phyloP scores from a whole-genome alignment of 2,888 invertebrate genomes.

The Subacronicta megacephala region DNA sequence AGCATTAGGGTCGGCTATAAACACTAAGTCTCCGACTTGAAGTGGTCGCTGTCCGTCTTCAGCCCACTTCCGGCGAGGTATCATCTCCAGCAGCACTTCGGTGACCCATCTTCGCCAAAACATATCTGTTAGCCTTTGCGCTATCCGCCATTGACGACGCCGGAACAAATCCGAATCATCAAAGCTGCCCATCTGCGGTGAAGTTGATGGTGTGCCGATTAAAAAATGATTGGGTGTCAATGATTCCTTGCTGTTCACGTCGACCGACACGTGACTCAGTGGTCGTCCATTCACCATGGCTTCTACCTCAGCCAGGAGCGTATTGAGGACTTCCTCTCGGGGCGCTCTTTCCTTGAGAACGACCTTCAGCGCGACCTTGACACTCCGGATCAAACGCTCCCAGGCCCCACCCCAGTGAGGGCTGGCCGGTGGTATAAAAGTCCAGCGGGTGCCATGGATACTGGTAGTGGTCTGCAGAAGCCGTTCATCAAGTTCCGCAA shows the following conservation, averaged over 20 bases:
- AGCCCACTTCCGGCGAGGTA: slow-evolving; percentile 17
- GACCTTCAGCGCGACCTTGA: slow-evolving; percentile 37
- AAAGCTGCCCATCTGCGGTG: slow-evolving; percentile 11
- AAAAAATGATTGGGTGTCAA: slow-evolving; percentile 59
- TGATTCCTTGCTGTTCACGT: slow-evolving; percentile 11
- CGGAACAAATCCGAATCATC: slow-evolving; percentile 18
- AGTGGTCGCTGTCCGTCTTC: slow-evolving; percentile 6
- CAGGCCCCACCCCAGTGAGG: slow-evolving; percentile 50
- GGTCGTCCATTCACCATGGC: slow-evolving; percentile 36
- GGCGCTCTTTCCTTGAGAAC: slow-evolving; percentile 41
- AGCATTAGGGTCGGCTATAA: slow-evolving; percentile 9
- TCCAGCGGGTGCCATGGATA: slow-evolving; percentile 19
- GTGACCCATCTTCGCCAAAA: slow-evolving; percentile 34
- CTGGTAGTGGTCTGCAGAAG: neutral
- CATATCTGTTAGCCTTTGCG: slow-evolving; percentile 35
- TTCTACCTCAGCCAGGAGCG: slow-evolving; percentile 35
- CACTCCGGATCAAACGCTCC: slow-evolving; percentile 47
- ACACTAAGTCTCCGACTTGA: slow-evolving; percentile 18
- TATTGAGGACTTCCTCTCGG: slow-evolving; percentile 25
- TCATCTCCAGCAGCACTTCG: slow-evolving; percentile 35
- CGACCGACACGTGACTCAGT: slow-evolving; percentile 29
- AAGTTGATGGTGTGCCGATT: slow-evolving; percentile 32
- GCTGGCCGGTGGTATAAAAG: slow-evolving; percentile 42
- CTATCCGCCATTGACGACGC: slow-evolving; percentile 32
- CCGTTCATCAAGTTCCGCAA: slow-evolving; percentile 4